Evolutionary conservation across 2,113 vertebrate genomes (phyloP).

Genomic region (Manacus vitellinus): DNA sequence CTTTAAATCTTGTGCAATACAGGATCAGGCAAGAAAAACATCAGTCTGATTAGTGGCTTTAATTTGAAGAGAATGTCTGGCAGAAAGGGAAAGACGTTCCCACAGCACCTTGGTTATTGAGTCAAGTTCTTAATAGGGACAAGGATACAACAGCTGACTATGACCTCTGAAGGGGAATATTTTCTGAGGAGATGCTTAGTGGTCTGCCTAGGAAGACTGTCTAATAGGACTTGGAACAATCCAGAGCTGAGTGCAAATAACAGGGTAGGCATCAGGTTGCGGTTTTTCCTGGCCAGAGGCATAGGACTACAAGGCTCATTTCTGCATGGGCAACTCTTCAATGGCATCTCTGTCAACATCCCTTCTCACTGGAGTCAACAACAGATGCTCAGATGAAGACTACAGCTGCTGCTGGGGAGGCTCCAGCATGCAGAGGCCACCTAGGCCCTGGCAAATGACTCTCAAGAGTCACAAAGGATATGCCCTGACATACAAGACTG

Average conservation of each 20-base stretch:
- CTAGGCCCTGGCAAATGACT: neutral
- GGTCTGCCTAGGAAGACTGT: neutral
- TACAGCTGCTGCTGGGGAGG: neutral
- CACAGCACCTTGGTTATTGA: neutral
- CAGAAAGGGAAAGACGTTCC: neutral
- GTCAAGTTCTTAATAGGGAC: neutral
- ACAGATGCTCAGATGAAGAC: neutral
- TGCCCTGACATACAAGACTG: neutral
- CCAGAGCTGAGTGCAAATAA: neutral
- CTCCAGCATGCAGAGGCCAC: rapidly evolving
- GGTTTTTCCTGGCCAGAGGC: neutral
- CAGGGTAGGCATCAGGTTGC: neutral
- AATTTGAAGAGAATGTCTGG: neutral
- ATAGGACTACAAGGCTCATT: neutral
- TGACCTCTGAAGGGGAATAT: neutral
- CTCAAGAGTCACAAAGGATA: neutral
- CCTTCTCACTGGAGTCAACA: neutral
- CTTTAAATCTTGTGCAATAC: neutral
- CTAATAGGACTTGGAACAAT: neutral
- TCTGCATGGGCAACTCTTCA: neutral
- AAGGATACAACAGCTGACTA: neutral
- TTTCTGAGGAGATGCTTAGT: neutral
- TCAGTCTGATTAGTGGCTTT: neutral
- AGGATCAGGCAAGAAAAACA: neutral
- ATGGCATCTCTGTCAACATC: neutral